A percentile compares a stretch with the other conserved stretches of the same genome.
Conservation (phyloP, 2,797 vertebrate species). For the Notoglanidium macrostoma region DNA sequence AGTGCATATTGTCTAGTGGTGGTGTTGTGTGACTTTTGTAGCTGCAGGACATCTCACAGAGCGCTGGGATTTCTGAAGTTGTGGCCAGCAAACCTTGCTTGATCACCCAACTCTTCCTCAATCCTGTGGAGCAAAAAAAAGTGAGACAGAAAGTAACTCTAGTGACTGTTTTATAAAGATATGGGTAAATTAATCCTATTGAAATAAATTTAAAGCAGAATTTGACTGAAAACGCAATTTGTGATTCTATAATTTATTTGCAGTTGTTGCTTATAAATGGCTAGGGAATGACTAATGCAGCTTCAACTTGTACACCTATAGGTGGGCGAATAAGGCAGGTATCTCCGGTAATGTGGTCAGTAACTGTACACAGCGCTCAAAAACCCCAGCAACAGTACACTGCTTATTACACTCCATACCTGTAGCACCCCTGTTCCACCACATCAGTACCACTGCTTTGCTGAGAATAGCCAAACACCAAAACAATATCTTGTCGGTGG, state of each 20-base stretch:
- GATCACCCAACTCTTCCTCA: slow-evolving; percentile 91
- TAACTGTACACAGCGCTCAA: background rate
- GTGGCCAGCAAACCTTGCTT: slow-evolving; percentile 92
- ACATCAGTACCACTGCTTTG: background rate
- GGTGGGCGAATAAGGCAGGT: background rate
- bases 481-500: background rate
- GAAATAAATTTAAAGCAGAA: background rate
- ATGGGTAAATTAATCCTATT: background rate
- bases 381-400: background rate
- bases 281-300: background rate
- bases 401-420: background rate
- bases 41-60: slow-evolving; percentile 78
- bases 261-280: background rate
- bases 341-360: background rate
- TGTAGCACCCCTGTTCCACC: too few relatives aligned
- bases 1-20: slow-evolving; percentile 40
- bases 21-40: slow-evolving; percentile 36
- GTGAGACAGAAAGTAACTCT: background rate
- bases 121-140: slow-evolving; percentile 76
- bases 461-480: background rate
- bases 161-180: slow-evolving; percentile 38
- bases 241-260: background rate
- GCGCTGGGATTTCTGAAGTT: slow-evolving; percentile 96
- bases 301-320: background rate
- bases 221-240: background rate